Evolutionary conservation across 2,797 vertebrate species (phyloP).

Genomic region (Sebastes wilsoni): DNA sequence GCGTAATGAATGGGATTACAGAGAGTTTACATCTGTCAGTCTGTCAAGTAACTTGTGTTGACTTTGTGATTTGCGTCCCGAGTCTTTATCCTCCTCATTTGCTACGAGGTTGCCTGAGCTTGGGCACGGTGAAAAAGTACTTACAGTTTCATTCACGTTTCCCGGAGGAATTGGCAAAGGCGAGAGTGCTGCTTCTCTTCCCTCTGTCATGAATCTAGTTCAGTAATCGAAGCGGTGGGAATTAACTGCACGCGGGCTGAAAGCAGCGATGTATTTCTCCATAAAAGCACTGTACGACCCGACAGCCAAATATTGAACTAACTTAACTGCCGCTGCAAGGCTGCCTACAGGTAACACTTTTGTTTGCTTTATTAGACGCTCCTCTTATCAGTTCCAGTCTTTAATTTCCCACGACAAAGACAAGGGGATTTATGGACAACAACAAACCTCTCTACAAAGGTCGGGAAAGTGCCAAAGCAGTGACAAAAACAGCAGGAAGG

Average conservation of each 20-base stretch:
- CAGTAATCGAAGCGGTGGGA: constrained; percentile 24
- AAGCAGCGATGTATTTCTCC: constrained; percentile 12
- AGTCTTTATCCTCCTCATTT: constrained; percentile 33
- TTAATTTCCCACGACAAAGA: constrained; percentile 22
- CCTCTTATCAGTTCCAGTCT: neutral
- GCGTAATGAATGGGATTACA: constrained; percentile 34
- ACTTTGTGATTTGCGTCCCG: constrained; percentile 29
- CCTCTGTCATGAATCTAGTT: constrained; percentile 25
- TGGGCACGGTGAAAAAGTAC: constrained; percentile 32
- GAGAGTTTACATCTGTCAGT: constrained; percentile 37
- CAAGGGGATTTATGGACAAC: neutral
- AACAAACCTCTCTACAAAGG: neutral
- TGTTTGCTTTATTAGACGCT: constrained; percentile 23
- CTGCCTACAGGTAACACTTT: neutral
- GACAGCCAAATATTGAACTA: constrained; percentile 27
- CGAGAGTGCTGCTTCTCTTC: constrained; percentile 13
- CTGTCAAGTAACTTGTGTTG: constrained; percentile 33
- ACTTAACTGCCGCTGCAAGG: neutral
- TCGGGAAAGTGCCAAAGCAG: neutral
- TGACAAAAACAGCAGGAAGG: neutral
- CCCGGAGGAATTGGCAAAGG: constrained; percentile 21
- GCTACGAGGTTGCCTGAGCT: constrained; percentile 15
- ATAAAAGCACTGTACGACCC: neutral
- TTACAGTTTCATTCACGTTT: constrained; percentile 49
- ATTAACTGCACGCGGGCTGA: constrained; percentile 8